Base-by-base conservation (phyloP, 2,113 vertebrate genomes). In the Chaetodon trifascialis region DNA sequence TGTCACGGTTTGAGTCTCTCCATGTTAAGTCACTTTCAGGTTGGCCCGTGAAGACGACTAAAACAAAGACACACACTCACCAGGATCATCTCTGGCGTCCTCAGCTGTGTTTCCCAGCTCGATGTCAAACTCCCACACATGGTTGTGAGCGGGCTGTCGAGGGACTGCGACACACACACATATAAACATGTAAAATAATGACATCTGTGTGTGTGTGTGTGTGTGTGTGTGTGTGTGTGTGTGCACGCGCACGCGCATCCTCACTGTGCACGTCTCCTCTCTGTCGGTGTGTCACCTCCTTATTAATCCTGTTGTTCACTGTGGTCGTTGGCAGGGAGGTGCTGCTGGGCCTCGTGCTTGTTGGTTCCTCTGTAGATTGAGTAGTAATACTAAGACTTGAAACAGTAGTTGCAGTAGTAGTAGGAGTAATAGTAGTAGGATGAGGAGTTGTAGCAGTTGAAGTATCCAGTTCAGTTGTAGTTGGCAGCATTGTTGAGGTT, bases 181-280 rank as follows among this genome's bases (percentile, higher is more conserved):
- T 23, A 70, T 21, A 5, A 11, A 40, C 5, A 44, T 44, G 42
- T 49, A 5, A 49, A 47, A 47, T 4, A 15, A 47, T 15, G 46
- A 5, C n/a, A n/a, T 30, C 2, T 30, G 30, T 30, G 30, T 30
- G 30, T 30, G 30, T 30, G 30, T 30, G 30, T 30, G 30, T 30
- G 46, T 47, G 46, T 47, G 46, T 74, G 68, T 73, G 56, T 80
- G 63, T 74, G 71, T 58, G 63, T 82, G 55, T 77, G 64, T 82
- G 59, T 83, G 51, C 66, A 60, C 76, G 46, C 64, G 74, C 64
- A 36, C 19, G 54, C 40, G 40, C 15, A 42, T 73, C 91, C 97
- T 97, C 89, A 99, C 97, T 99, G 94, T 98, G 97, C 12, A 99
- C 97, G 36, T 99, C 98, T 84, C 98, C 98, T 88, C 98, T 92